Conservation (phyloP, 2,113 vertebrate genomes). For the Podiceps cristatus region DNA sequence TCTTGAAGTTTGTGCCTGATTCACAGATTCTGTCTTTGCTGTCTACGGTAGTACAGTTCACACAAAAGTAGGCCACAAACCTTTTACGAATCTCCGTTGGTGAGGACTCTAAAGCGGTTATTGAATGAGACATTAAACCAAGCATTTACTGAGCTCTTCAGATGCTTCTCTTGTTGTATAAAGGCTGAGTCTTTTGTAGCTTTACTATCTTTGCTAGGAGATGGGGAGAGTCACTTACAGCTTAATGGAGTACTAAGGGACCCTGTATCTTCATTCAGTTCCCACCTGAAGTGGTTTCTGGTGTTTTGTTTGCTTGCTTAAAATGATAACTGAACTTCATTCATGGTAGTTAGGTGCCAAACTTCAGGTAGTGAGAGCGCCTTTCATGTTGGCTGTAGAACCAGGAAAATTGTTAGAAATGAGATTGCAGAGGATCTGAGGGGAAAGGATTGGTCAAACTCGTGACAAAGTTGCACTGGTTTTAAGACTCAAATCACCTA, state of each 20-base stretch:
- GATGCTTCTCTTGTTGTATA: not conserved
- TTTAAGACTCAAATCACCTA: not conserved
- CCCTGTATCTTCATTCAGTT: not conserved
- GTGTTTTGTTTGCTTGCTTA: not conserved
- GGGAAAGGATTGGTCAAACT: not conserved
- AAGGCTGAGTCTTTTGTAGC: not conserved
- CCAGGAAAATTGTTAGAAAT: not conserved
- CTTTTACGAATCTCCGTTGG: not conserved
- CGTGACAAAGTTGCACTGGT: not conserved
- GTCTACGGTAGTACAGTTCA: not conserved
- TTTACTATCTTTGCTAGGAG: not conserved
- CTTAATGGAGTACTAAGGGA: not conserved
- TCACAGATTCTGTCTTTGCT: not conserved
- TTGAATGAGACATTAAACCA: not conserved
- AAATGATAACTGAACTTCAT: not conserved
- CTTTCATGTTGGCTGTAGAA: not conserved
- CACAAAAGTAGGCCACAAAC: not conserved
- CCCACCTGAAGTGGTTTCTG: not conserved
- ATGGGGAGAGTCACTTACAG: not conserved
- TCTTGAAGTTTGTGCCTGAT: not conserved
- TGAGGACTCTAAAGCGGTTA: not conserved
- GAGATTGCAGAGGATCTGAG: not conserved
- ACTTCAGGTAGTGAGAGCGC: not conserved
- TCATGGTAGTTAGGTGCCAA: not conserved
- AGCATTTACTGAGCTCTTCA: not conserved